These are phyloP conservation scores for Drosophila histrio DNA, from an alignment of 2,888 invertebrate species.

Conservation along the genomic window DNA sequence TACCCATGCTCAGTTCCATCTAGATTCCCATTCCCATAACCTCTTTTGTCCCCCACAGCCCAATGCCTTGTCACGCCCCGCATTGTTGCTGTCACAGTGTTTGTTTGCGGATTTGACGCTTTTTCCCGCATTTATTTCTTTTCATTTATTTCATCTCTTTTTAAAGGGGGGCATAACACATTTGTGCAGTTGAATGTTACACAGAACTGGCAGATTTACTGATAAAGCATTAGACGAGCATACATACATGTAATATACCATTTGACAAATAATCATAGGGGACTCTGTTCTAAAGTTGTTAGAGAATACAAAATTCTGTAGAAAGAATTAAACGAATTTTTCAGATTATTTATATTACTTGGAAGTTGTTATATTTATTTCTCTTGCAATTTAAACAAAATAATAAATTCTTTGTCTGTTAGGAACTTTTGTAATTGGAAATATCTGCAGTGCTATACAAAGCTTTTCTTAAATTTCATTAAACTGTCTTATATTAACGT, in stretches of 20 bases:
- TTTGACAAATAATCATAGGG: too few relatives aligned
- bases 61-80: constrained; percentile 43
- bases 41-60: background rate
- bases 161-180: constrained; percentile 20
- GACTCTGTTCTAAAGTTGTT: too few relatives aligned
- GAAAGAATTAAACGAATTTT: too few relatives aligned
- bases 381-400: too few relatives aligned
- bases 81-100: constrained; percentile 76
- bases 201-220: constrained; percentile 12
- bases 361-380: too few relatives aligned
- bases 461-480: too few relatives aligned
- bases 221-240: constrained; percentile 11
- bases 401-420: too few relatives aligned
- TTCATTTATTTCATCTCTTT: constrained; percentile 10
- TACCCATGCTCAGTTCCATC: background rate
- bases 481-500: too few relatives aligned
- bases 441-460: too few relatives aligned
- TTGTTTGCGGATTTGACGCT: constrained; percentile 80
- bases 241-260: constrained; percentile 2
- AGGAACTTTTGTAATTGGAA: too few relatives aligned
- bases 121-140: constrained; percentile 61
- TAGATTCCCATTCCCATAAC: background rate
- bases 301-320: too few relatives aligned
- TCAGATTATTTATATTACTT: too few relatives aligned
- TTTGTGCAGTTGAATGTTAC: constrained; percentile 36